Evolutionary conservation across 2,888 invertebrate genomes (phyloP).

Genomic region (Acleris laterana): DNA sequence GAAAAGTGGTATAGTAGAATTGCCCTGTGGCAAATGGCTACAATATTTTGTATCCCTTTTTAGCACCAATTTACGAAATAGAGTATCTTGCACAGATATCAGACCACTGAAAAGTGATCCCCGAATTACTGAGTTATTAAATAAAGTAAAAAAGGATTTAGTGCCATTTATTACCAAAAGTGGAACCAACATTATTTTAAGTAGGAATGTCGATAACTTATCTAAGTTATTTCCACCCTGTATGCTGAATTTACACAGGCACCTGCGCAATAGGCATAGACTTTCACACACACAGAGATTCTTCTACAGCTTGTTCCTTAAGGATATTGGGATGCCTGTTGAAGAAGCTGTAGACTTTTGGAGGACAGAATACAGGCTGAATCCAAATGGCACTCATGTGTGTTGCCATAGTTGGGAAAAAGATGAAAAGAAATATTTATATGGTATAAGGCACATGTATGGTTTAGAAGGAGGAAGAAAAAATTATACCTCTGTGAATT

Average conservation of each 20-base stretch:
- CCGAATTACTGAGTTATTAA: slow-evolving; percentile 62
- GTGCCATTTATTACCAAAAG: slow-evolving; percentile 44
- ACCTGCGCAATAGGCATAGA: slow-evolving; percentile 83
- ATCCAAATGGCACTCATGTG: slow-evolving; percentile 66
- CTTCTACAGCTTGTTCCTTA: slow-evolving; percentile 88
- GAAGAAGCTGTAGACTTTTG: slow-evolving; percentile 87
- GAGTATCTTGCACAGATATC: slow-evolving; percentile 57
- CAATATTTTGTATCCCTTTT: slow-evolving; percentile 76
- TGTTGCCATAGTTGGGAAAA: slow-evolving; percentile 87
- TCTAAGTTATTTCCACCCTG: slow-evolving; percentile 85
- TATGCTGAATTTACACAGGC: slow-evolving; percentile 85
- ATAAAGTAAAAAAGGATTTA: slow-evolving; percentile 54
- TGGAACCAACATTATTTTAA: slow-evolving; percentile 48
- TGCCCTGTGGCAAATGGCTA: slow-evolving; percentile 85
- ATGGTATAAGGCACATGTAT: slow-evolving; percentile 89
- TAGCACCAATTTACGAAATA: slow-evolving; percentile 64
- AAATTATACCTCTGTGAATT: slow-evolving; percentile 85
- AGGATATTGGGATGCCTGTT: slow-evolving; percentile 88
- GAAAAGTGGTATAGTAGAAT: slow-evolving; percentile 73
- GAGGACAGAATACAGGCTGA: slow-evolving; percentile 85
- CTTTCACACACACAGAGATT: slow-evolving; percentile 87
- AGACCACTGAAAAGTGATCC: slow-evolving; percentile 60
- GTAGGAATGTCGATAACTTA: slow-evolving; percentile 70
- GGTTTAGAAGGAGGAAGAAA: slow-evolving; percentile 88
- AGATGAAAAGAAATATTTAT: slow-evolving; percentile 85